Evolutionary conservation across 2,888 invertebrate species (phyloP), one percentile per base, ranked within the genome.

Genomic region (Melinaea menophilus): DNA sequence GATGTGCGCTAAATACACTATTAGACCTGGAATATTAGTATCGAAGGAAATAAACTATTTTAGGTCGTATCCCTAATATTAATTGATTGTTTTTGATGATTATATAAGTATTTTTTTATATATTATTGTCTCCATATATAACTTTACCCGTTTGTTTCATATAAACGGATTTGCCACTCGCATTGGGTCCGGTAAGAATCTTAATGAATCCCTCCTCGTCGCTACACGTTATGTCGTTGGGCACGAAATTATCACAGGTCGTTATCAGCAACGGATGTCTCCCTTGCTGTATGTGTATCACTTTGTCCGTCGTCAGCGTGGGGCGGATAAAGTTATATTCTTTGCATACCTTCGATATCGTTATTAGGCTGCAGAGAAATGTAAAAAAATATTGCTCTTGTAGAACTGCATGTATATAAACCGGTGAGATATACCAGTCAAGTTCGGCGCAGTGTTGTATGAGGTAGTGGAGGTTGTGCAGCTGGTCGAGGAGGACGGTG

Each of bases 101-200:
- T 37, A 2, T 37, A 5, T 37, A 5, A 5, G 4, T 37, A 37
- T 37, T 37, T 37, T 37, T 37, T 37, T 37, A 37, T 37, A 2
- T 37, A 37, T 5, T 37, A 37, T 37, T 37, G 37, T 2, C 37
- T 37, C 37, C 11, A 1, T 41, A 5, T 51, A 11, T 51, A 2
- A 9, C 9, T 5, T 3, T 22, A 88, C 88, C 89, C 86, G 91
- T 87, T 88, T 97, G 97, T 84, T 97, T 98, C 77, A 98, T 90
- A 81, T 96, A 98, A 37, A 98, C 94, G 66, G 96, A 98, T 85
- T 98, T 99, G 2, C 98, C 98, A 76, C 96, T 95, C 1, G 96
- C 94, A 83, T 98, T 98, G 0, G 98, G 96, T 0, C 98, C 98
- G 0, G 96, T 97, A 5, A 98, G 86, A 58, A 98, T 92, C 79